phyloP scores from a whole-genome alignment of 2,113 vertebrate genomes.

The Gymnocephalus cernua region DNA sequence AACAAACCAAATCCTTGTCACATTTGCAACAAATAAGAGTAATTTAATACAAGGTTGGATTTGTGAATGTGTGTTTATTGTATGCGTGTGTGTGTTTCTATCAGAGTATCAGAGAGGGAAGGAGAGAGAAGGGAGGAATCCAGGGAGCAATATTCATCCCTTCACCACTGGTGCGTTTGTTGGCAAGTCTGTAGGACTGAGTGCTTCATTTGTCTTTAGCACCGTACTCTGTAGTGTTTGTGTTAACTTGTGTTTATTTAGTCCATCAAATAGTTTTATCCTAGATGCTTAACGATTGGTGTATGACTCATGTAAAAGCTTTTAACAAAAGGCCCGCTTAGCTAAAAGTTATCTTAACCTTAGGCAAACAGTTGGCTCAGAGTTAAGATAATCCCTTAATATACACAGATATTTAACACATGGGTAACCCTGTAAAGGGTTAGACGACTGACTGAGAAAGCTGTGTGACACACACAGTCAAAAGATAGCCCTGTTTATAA shows the following conservation, averaged over 20 bases:
- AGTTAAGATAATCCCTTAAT: conserved; percentile 8
- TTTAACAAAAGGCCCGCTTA: neutral
- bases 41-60: conserved; percentile 6
- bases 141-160: conserved; percentile 72
- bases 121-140: conserved; percentile 73
- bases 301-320: neutral
- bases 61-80: conserved; percentile 41
- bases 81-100: conserved; percentile 64
- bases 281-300: neutral
- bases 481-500: conserved; percentile 3
- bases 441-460: neutral
- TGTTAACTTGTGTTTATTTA: conserved; percentile 2
- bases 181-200: conserved; percentile 36
- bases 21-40: conserved; percentile 1
- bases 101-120: conserved; percentile 78
- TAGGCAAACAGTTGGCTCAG: conserved; percentile 5
- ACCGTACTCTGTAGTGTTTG: conserved; percentile 1
- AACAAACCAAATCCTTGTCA: neutral
- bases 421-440: neutral
- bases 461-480: neutral
- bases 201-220: conserved; percentile 5
- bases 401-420: conserved; percentile 10
- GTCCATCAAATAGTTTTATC: neutral
- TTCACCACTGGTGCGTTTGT: conserved; percentile 72
- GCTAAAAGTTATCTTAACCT: conserved; percentile 18